phyloP scores from a whole-genome alignment of 2,113 vertebrate species.

The Desmodus rotundus region DNA sequence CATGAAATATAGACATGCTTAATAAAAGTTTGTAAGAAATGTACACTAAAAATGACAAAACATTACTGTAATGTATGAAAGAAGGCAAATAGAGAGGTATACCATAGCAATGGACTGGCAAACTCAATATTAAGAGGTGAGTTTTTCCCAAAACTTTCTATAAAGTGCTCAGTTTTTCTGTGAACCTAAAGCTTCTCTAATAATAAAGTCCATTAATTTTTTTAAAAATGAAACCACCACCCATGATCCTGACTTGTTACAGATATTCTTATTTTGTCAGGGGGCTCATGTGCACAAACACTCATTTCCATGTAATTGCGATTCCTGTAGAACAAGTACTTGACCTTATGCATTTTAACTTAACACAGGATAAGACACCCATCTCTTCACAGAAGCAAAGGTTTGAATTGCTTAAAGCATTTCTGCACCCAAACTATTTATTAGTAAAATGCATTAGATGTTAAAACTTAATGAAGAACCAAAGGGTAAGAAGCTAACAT shows the following conservation, averaged over 20 bases:
- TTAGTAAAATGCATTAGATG: slow-evolving; percentile 8
- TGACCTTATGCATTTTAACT: background rate
- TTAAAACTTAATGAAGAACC: slow-evolving; percentile 3
- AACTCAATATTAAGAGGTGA: background rate
- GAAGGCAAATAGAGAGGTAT: background rate
- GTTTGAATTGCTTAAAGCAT: background rate
- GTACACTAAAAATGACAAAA: background rate
- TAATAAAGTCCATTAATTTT: background rate
- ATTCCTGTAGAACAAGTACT: background rate
- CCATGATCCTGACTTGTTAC: background rate
- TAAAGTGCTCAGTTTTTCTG: background rate
- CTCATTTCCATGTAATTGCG: background rate
- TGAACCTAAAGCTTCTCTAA: background rate
- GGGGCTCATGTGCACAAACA: background rate
- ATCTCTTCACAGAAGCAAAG: background rate
- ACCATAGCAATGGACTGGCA: background rate
- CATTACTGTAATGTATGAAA: background rate
- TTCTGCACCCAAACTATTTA: slow-evolving; percentile 31
- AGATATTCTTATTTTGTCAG: slow-evolving; percentile 22
- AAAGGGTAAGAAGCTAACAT: background rate
- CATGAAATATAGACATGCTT: background rate
- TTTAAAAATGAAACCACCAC: background rate
- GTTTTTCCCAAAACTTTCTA: background rate
- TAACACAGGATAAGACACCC: background rate
- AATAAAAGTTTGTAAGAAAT: background rate